Conservation (phyloP, 2,113 vertebrate genomes). For the Fregata magnificens region DNA sequence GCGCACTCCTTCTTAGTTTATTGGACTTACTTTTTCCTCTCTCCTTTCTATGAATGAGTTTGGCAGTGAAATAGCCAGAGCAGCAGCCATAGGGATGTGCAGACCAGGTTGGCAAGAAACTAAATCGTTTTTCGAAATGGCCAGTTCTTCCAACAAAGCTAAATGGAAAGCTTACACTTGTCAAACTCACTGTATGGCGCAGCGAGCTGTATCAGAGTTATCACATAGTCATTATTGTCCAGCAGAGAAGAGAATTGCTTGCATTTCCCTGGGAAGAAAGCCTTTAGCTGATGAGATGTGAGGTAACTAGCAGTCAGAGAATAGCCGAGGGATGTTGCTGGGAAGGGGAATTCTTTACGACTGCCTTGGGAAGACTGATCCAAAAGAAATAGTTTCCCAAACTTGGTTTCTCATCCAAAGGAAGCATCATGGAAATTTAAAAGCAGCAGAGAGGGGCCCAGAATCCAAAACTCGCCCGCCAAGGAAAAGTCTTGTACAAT, state of each 20-base stretch:
- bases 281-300: conserved; percentile 19
- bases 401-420: conserved; percentile 51
- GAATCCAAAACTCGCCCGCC: not conserved
- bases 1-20: not conserved
- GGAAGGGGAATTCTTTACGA: conserved; percentile 53
- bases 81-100: conserved; percentile 40
- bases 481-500: conserved; percentile 26
- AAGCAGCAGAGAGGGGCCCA: conserved; percentile 39
- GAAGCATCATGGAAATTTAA: conserved; percentile 66
- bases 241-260: not conserved
- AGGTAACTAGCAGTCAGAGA: conserved; percentile 44
- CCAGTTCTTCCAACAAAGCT: not conserved
- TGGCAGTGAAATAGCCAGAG: conserved; percentile 44
- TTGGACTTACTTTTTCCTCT: conserved; percentile 46
- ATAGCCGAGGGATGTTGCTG: conserved; percentile 23
- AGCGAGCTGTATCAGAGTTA: not conserved
- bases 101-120: conserved; percentile 15
- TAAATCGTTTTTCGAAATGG: not conserved
- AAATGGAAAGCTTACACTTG: conserved; percentile 7
- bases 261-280: conserved; percentile 12
- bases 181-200: not conserved
- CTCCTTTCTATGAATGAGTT: conserved; percentile 56
- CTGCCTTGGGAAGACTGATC: conserved; percentile 52
- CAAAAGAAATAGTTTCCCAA: conserved; percentile 64
- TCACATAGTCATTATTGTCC: not conserved